Conservation (phyloP, 2,797 vertebrate species). For the Amblyopsis hoosieri region DNA sequence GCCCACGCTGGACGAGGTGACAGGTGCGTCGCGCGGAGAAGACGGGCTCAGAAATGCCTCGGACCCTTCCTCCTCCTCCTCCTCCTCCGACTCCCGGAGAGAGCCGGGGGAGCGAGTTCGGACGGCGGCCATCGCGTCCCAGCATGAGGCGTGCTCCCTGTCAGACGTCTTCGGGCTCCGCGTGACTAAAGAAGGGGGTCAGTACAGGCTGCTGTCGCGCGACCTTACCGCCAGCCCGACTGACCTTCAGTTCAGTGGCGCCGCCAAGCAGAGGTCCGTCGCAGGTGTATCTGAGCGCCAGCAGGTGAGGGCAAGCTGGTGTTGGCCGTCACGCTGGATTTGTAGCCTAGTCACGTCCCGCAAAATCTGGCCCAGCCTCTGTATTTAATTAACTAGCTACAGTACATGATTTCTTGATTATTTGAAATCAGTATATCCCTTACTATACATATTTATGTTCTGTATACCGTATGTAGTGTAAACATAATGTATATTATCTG, state of each 20-base stretch:
- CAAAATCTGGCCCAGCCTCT: neutral
- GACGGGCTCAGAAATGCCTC: conserved; percentile 51
- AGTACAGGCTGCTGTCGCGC: conserved; percentile 84
- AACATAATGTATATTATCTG: no score
- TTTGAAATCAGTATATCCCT: no score
- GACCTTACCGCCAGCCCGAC: conserved; percentile 83
- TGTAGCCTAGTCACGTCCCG: neutral
- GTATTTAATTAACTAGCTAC: neutral
- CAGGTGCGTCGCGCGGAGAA: conserved; percentile 73
- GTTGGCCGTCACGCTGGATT: neutral
- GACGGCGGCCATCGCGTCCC: conserved; percentile 63
- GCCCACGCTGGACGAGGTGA: conserved; percentile 91
- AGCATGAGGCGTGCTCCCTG: conserved; percentile 82
- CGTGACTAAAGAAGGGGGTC: conserved; percentile 87
- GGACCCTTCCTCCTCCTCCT: conserved; percentile 44
- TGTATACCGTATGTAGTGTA: no score
- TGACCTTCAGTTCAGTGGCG: conserved; percentile 75
- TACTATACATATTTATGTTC: no score
- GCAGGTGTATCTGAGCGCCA: conserved; percentile 39
- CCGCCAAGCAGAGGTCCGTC: conserved; percentile 30
- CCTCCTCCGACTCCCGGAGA: conserved; percentile 68
- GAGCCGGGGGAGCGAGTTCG: conserved; percentile 69
- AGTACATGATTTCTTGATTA: neutral
- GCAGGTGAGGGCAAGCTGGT: conserved; percentile 68
- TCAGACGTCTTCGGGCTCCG: conserved; percentile 93